A percentile compares a stretch with the other conserved stretches of the same genome.
These are phyloP conservation scores for Corythoichthys haematopterus DNA, from an alignment of 2,113 vertebrate genomes.

Conservation along the genomic window DNA sequence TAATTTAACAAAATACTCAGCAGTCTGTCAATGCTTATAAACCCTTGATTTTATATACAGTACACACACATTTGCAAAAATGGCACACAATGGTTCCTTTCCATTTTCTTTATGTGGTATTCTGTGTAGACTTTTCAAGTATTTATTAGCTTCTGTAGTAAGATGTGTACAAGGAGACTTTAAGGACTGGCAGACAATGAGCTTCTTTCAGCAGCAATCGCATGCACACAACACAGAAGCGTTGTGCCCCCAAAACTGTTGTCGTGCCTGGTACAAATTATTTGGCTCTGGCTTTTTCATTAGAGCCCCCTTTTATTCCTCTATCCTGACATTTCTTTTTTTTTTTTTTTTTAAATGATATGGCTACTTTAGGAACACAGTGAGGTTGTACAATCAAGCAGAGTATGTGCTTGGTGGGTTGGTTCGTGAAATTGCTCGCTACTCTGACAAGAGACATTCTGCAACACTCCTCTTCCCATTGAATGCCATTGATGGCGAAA, in stretches of 20 bases:
- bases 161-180: conserved; percentile 27
- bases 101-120: no score
- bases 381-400: conserved; percentile 38
- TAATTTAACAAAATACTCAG: no score
- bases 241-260: conserved; percentile 36
- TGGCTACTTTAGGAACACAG: conserved; percentile 22
- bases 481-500: neutral
- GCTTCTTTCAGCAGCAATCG: conserved; percentile 49
- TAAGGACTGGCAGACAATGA: conserved; percentile 55
- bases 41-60: no score
- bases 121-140: no score
- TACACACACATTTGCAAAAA: no score
- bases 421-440: conserved; percentile 43
- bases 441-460: conserved; percentile 21
- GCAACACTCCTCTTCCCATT: neutral
- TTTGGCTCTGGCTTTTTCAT: conserved; percentile 57
- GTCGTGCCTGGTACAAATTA: conserved; percentile 57
- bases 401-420: conserved; percentile 38
- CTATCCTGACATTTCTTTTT: conserved; percentile 22
- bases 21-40: no score
- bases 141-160: no score
- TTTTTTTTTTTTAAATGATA: conserved; percentile 24
- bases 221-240: conserved; percentile 26
- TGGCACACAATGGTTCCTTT: no score
- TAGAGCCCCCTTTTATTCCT: conserved; percentile 28